Percentiles rank a stretch among this genome's conserved stretches.
Evolutionary conservation across 2,888 invertebrate species (phyloP).

Genomic region (Drosophila maculinotata): DNA sequence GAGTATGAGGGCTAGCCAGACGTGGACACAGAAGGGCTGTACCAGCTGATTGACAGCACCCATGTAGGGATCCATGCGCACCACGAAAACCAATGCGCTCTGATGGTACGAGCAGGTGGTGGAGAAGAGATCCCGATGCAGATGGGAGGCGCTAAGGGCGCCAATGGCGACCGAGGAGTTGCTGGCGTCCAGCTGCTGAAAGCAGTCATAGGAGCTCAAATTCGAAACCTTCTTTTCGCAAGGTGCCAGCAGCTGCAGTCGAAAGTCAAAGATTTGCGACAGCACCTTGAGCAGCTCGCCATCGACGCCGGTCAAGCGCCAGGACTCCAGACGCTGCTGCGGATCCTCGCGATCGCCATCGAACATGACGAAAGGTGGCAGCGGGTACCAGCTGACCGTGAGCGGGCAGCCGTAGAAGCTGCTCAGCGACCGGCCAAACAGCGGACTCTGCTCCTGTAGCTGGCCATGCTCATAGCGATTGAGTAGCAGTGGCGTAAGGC

Average conservation of each 20-base stretch:
- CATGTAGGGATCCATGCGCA: constrained; percentile 58
- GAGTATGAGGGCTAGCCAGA: constrained; percentile 65
- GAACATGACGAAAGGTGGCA: constrained; percentile 70
- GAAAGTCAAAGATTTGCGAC: constrained; percentile 68
- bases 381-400: constrained; percentile 61
- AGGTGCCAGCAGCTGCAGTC: constrained; percentile 61
- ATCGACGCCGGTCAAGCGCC: constrained; percentile 75
- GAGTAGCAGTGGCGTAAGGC: constrained; percentile 42
- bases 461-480: constrained; percentile 59
- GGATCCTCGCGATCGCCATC: constrained; percentile 60
- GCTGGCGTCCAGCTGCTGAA: constrained; percentile 59
- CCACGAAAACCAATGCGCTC: constrained; percentile 69
- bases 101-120: constrained; percentile 71
- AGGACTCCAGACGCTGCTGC: constrained; percentile 32
- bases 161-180: constrained; percentile 72
- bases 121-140: constrained; percentile 52
- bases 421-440: constrained; percentile 58
- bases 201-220: constrained; percentile 34
- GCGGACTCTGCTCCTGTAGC: constrained; percentile 17
- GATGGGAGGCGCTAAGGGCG: constrained; percentile 66
- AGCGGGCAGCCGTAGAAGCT: constrained; percentile 69
- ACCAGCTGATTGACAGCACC: constrained; percentile 67
- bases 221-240: constrained; percentile 21
- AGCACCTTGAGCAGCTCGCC: constrained; percentile 72
- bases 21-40: constrained; percentile 59